These are phyloP conservation scores for Volucella zonaria DNA, from an alignment of 2,888 invertebrate species.

Conservation along the genomic window DNA sequence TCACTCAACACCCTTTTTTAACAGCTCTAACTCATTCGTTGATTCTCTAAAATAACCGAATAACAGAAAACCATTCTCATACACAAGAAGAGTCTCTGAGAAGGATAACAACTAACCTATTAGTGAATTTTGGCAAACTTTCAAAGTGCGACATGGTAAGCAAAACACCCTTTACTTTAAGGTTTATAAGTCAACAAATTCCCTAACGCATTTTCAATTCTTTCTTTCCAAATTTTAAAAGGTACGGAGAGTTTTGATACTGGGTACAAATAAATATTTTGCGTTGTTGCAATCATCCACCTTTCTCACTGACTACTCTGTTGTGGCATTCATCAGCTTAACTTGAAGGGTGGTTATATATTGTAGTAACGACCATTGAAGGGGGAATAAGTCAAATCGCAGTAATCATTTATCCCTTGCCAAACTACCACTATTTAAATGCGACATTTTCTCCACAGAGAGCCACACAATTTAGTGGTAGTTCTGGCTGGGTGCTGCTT, in stretches of 20 bases:
- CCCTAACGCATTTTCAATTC: constrained; percentile 1
- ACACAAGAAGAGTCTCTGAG: too few species aligned
- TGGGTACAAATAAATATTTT: neutral
- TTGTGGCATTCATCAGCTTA: constrained; percentile 33
- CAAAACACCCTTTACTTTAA: too few species aligned
- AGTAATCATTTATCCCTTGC: constrained; percentile 50
- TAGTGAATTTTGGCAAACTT: too few species aligned
- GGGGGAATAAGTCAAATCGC: constrained; percentile 29
- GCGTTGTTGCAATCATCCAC: constrained; percentile 40
- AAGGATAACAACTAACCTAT: too few species aligned
- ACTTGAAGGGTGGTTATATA: constrained; percentile 11
- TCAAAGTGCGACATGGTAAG: too few species aligned
- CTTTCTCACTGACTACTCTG: neutral
- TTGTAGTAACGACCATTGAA: constrained; percentile 8
- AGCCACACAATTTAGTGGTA: constrained; percentile 11
- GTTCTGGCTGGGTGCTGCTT: constrained; percentile 18
- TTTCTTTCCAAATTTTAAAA: constrained; percentile 3
- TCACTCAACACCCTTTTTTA: too few species aligned
- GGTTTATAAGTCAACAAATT: too few species aligned
- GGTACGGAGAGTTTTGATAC: neutral
- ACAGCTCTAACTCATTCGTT: too few species aligned
- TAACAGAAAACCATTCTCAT: too few species aligned
- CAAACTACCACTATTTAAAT: constrained; percentile 45
- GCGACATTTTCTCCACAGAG: constrained; percentile 6
- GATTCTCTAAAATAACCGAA: too few species aligned